phyloP scores from a whole-genome alignment of 2,113 vertebrate genomes.

The Hippopotamus amphibius region DNA sequence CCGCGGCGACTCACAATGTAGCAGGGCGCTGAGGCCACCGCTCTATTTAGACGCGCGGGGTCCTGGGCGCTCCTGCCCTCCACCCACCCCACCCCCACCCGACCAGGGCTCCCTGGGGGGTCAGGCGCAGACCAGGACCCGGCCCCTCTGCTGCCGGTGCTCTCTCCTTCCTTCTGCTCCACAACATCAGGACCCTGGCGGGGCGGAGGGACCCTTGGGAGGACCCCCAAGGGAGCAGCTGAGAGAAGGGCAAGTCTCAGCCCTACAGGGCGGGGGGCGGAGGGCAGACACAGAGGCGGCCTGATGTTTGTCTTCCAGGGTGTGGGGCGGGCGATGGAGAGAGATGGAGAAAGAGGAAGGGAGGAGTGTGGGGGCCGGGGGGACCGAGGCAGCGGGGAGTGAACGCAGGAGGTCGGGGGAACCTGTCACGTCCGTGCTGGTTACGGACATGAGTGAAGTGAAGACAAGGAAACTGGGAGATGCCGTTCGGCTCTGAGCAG shows the following conservation, averaged over 20 bases:
- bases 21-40: neutral
- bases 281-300: neutral
- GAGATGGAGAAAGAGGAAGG: neutral
- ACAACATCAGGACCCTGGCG: neutral
- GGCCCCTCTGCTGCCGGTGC: neutral
- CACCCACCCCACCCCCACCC: no score
- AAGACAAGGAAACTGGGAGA: neutral
- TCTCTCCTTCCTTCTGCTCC: neutral
- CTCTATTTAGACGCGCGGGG: no score
- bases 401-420: neutral
- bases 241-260: neutral
- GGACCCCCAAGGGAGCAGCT: neutral
- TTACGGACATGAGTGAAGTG: neutral
- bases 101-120: neutral
- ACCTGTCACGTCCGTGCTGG: accelerated
- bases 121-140: neutral
- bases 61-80: neutral
- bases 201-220: neutral
- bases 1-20: neutral
- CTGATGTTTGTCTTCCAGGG: neutral
- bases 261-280: neutral
- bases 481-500: neutral
- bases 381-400: neutral
- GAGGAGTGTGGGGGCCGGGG: no score
- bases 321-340: neutral